Conservation (phyloP, 2,888 invertebrate species). For the Tinea pellionella region DNA sequence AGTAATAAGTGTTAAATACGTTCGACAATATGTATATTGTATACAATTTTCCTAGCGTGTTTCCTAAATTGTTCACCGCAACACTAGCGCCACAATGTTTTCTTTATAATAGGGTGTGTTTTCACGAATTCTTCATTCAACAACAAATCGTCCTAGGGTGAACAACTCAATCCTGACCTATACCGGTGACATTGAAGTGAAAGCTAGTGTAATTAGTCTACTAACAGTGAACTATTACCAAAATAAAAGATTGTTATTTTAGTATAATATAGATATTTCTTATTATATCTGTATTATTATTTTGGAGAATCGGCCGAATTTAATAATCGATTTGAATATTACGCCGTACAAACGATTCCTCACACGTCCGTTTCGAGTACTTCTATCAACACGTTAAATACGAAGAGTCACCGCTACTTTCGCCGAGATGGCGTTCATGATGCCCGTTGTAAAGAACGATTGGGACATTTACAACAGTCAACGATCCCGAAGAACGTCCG, state of each 20-base stretch:
- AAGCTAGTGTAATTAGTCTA: conserved; percentile 27
- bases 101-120: conserved; percentile 65
- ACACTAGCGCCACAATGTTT: conserved; percentile 60
- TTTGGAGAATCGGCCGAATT: neutral
- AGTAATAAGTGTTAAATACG: neutral
- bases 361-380: conserved; percentile 27
- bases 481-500: conserved; percentile 80
- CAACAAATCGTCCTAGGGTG: conserved; percentile 61
- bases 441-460: conserved; percentile 94
- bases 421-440: conserved; percentile 91
- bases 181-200: conserved; percentile 60
- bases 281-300: neutral
- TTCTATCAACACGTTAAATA: conserved; percentile 54
- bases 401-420: conserved; percentile 46
- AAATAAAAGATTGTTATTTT: neutral
- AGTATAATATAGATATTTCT: neutral
- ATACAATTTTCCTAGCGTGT: conserved; percentile 20
- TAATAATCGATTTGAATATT: neutral
- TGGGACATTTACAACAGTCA: conserved; percentile 92
- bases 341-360: neutral
- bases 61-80: conserved; percentile 34
- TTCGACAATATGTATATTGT: neutral
- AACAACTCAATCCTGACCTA: conserved; percentile 47
- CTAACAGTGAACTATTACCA: neutral
- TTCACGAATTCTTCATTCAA: conserved; percentile 65